Base-by-base conservation (phyloP, 2,888 invertebrate genomes). In the Panopea generosa region DNA sequence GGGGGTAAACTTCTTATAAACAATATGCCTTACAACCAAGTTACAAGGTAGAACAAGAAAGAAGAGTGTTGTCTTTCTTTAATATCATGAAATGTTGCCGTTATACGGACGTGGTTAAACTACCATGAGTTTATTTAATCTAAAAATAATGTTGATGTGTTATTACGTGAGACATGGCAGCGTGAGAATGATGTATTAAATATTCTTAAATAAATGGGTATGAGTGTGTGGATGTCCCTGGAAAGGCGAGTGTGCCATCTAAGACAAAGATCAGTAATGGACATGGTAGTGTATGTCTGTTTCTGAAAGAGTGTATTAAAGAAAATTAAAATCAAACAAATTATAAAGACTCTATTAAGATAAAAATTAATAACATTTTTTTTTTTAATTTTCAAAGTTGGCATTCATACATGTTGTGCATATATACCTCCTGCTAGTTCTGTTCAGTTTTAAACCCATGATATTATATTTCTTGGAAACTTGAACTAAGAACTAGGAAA, bases 111-210 rank as follows among this genome's bases (percentile, higher is more conserved):
- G 18, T 56, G 56, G 56, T 47, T 56, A 56, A 7, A 14, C 22
- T 56, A 66, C n/a, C 1, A 45, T 1, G 66, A 66, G 22, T 66
- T 66, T 47, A 6, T 66, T n/a, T 47, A 47, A 33, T 55, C 56
- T 56, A 47, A 56, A 18, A 20, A 27, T 11, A 33, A 59, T 22
- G 56, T 33, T 66, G 66, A 56, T 27, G 24, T 66, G 1, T 14
- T 56, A 9, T 66, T 56, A 47, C 16, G 45, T 29, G 66, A 66
- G 29, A 66, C 66, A 33, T 66, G 66, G 55, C 66, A 66, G 24
- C 24, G 27, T 14, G 24, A 27, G 27, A 40, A 45, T 55, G 65
- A 65, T 18, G 26, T 29, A 11, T 65, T 55, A n/a, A n/a, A n/a
- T n/a, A n/a, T n/a, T n/a, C n/a, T 33, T 14, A 50, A 16, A 40